phyloP scores from a whole-genome alignment of 2,113 vertebrate genomes.

The Camelus dromedarius region DNA sequence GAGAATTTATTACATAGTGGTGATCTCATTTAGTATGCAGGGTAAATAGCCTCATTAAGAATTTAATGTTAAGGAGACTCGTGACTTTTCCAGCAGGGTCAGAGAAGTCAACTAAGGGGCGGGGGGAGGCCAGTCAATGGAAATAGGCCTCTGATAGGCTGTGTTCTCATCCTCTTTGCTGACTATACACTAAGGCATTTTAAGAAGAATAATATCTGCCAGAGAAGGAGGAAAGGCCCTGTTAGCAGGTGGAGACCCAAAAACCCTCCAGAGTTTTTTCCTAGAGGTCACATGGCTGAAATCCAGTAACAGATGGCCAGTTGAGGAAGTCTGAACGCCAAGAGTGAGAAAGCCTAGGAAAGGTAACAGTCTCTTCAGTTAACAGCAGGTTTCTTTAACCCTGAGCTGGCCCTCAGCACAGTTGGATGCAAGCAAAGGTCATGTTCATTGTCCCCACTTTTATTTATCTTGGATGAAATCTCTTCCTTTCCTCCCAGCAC shows the following conservation, averaged over 20 bases:
- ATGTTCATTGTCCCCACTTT: background rate
- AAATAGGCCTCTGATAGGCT: background rate
- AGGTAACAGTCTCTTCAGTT: background rate
- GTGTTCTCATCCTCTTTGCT: background rate
- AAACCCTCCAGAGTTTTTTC: background rate
- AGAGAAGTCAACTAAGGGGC: background rate
- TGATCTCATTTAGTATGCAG: constrained; percentile 68
- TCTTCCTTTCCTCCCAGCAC: background rate
- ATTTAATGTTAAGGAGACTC: constrained; percentile 64
- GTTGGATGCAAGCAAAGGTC: background rate
- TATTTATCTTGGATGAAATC: background rate
- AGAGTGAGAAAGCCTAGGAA: background rate
- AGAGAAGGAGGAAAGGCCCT: background rate
- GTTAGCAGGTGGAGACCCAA: constrained; percentile 8
- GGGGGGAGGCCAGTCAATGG: background rate
- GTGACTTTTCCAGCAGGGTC: background rate
- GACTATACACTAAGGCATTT: constrained; percentile 7
- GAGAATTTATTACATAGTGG: constrained; percentile 68
- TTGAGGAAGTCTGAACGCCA: background rate
- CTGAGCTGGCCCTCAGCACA: background rate
- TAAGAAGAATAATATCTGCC: background rate
- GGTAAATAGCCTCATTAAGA: constrained; percentile 73
- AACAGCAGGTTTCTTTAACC: background rate
- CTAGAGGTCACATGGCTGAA: background rate
- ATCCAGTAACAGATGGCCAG: background rate